Base-by-base conservation (phyloP, 2,888 invertebrate species). In the Conus canariensis region DNA sequence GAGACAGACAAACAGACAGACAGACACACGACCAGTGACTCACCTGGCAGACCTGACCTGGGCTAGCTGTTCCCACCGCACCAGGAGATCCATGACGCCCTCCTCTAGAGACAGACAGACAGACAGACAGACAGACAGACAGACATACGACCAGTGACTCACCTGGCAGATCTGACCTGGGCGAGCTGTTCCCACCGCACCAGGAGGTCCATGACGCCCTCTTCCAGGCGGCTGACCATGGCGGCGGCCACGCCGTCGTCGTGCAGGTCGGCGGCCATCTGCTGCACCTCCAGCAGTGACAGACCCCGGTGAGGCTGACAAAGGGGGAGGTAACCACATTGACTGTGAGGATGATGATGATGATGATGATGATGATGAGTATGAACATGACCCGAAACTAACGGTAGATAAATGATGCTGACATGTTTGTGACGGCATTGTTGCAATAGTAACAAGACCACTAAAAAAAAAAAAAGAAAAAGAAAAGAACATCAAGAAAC, bases 161-260 rank as follows among this genome's bases (percentile, higher is more conserved):
- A 83, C 83, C 83, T 83, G 83, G 7, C 22, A 22, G 83, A 58
- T 6, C 8, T n/a, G 56, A 58, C 19, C 30, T 1, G 22, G 58
- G 60, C 59, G 19, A 58, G 85, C 12, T 85, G 85, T 45, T 85
- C 86, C 90, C 90, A 90, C 7, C 45, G 86, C 16, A 85, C 56
- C 59, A 89, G 70, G 25, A 89, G 58, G 58, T 85, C 30, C 89
- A 89, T 89, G 30, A 89, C 74, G 22, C 85, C 67, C 19, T 89
- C 89, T 59, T 89, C 89, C 85, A 89, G 59, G 30, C n/a, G 19
- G n/a, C 85, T 64, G 30, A 70, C 89, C 16, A 94, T 90, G 87
- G 98, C 98, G 92, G 99, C 98, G 96, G 98, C 98, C 83, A 99
- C 97, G 98, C 98, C 98, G 96, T 98, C 98, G 95, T 98, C 98